Percentiles rank a stretch among this genome's conserved stretches.
phyloP scores from a whole-genome alignment of 1,140 invertebrate genomes.

The Drosophila nannoptera region DNA sequence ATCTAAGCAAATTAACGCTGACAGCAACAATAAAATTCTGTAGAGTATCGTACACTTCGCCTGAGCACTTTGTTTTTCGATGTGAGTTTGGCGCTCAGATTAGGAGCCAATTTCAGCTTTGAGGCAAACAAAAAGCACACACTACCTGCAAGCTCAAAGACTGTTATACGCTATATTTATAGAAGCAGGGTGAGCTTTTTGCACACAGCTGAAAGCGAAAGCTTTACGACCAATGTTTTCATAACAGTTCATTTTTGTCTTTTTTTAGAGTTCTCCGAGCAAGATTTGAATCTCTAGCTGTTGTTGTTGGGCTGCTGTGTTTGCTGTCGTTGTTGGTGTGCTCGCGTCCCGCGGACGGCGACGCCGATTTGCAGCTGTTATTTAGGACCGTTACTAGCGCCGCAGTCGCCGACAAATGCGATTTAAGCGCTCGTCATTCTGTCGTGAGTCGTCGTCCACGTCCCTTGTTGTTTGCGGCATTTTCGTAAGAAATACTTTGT shows the following conservation, averaged over 20 bases:
- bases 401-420: constrained; percentile 9
- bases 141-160: constrained; percentile 23
- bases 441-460: constrained; percentile 62
- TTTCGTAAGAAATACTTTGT: constrained; percentile 37
- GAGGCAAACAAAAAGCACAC: constrained; percentile 1
- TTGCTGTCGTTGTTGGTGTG: constrained; percentile 37
- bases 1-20: too few species aligned
- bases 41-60: not conserved
- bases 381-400: constrained; percentile 46
- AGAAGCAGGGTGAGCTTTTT: constrained; percentile 35
- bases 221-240: constrained; percentile 58
- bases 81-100: not conserved
- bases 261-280: constrained; percentile 11
- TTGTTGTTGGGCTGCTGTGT: not conserved
- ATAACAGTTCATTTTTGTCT: constrained; percentile 25
- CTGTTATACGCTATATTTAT: constrained; percentile 36
- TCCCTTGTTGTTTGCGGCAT: constrained; percentile 51
- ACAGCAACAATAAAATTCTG: too few species aligned
- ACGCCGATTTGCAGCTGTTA: constrained; percentile 57
- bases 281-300: constrained; percentile 6
- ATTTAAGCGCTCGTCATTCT: constrained; percentile 50
- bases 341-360: constrained; percentile 46
- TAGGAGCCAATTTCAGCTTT: not conserved
- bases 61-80: too few species aligned
- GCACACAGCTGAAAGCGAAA: constrained; percentile 63